Evolutionary conservation across 2,888 invertebrate species (phyloP).

Genomic region (Pollenia labialis): DNA sequence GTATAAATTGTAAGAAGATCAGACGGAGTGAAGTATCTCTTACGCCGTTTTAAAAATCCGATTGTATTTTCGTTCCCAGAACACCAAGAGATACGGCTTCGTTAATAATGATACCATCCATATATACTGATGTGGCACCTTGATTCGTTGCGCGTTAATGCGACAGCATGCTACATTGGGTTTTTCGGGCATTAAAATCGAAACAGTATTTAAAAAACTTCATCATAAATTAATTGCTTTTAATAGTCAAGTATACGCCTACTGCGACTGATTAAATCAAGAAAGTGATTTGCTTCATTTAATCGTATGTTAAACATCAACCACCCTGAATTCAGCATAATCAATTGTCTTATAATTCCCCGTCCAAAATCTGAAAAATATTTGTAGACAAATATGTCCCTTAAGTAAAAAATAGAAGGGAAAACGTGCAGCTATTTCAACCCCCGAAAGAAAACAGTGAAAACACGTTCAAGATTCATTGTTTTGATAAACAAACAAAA

Average conservation of each 20-base stretch:
- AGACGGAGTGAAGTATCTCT: too few species aligned
- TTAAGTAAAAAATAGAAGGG: background rate
- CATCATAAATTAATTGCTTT: too few species aligned
- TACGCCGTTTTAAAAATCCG: too few species aligned
- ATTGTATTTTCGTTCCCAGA: too few species aligned
- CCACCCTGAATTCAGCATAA: background rate
- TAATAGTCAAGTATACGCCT: background rate
- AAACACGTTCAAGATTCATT: slow-evolving; percentile 30
- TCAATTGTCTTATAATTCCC: slow-evolving; percentile 11
- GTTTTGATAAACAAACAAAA: slow-evolving; percentile 38
- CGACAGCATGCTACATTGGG: too few species aligned
- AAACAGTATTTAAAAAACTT: too few species aligned
- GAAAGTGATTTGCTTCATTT: background rate
- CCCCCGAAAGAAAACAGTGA: background rate
- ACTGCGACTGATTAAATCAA: background rate
- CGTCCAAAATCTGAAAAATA: background rate
- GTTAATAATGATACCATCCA: too few species aligned
- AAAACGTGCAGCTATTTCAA: slow-evolving; percentile 6
- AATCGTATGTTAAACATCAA: background rate
- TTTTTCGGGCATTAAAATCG: too few species aligned
- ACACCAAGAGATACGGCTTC: too few species aligned
- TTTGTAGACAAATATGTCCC: slow-evolving; percentile 13
- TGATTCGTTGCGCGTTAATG: too few species aligned
- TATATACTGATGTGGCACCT: too few species aligned
- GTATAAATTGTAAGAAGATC: too few species aligned